Evolutionary conservation across 2,888 invertebrate genomes (phyloP), one percentile per base, ranked within the genome.

Genomic region (Podotricha telesiphe): DNA sequence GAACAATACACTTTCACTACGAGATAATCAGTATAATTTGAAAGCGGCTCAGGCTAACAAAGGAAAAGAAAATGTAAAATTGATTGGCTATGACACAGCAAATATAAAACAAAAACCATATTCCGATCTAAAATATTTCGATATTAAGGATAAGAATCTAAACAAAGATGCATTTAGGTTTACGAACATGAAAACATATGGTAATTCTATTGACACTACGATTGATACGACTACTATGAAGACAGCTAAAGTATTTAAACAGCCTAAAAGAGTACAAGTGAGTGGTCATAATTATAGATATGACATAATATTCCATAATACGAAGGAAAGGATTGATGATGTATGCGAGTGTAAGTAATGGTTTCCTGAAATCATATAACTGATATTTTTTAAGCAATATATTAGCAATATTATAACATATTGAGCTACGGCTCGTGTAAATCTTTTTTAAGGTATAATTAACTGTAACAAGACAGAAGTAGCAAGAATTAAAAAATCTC

Each of bases 271-370:
- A 61, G 28, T 75, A 13, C 72, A 74, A 51, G 65, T 77, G 37
- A 67, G 73, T 53, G 75, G 69, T n/a, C 75, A 76, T 47, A 74
- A 73, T 53, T 73, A 69, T 34, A 76, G 74, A 67, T 77, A 75
- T 40, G 75, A 77, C 58, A 73, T 77, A 20, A 63, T 76, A 40
- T 76, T 74, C 53, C 64, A 76, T 67, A 67, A 71, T 20, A 65
- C 68, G 50, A 65, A 63, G 17, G 48, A 69, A 50, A n/a, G 45
- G 6, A 47, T 20, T 58, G 17, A 67, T 17, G 15, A 11, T 45
- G 37, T n/a, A n/a, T n/a, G n/a, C n/a, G n/a, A 40, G 2, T 17
- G 65, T 65, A 40, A 66, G 65, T n/a, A 40, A 22, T 17, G 10
- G 2, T 50, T 40, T 8, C 13, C 8, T 58, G 10, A 1, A 10